phyloP scores from a whole-genome alignment of 2,888 invertebrate genomes.

The Ormyrus pomaceus region DNA sequence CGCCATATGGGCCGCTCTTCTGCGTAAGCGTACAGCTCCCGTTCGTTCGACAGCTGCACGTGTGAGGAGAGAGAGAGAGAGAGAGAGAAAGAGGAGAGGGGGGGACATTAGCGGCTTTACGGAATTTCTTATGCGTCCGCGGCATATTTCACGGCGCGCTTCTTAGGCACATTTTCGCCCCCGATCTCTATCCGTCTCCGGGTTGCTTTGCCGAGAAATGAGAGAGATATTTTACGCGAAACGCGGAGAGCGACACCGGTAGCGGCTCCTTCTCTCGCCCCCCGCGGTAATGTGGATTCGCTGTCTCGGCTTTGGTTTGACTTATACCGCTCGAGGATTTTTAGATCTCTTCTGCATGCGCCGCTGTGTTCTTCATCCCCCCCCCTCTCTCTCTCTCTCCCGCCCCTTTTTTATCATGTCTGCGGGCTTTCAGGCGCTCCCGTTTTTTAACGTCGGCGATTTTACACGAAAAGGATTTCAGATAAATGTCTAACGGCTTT shows the following conservation, averaged over 20 bases:
- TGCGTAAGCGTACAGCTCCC: neutral
- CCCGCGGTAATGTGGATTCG: neutral
- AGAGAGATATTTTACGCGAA: constrained; percentile 43
- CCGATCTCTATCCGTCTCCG: neutral
- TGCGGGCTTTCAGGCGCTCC: neutral
- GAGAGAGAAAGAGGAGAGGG: neutral
- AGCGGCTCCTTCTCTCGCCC: neutral
- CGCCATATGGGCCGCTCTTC: constrained; percentile 45
- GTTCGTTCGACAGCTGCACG: constrained; percentile 49
- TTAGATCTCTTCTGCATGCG: neutral
- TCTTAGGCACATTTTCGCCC: constrained; percentile 10
- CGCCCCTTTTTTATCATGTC: neutral
- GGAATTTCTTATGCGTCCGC: constrained; percentile 52
- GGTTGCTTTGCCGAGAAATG: constrained; percentile 17
- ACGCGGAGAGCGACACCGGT: neutral
- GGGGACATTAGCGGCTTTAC: constrained; percentile 52
- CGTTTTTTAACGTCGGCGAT: no score
- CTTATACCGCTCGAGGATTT: neutral
- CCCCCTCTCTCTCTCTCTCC: neutral
- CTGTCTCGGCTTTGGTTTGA: neutral
- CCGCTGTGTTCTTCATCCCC: no score
- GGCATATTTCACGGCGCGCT: constrained; percentile 50
- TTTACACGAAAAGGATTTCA: no score
- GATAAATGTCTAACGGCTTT: no score
- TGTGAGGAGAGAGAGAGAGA: neutral